These are phyloP conservation scores for Pseudoatta argentina DNA, from an alignment of 1,140 invertebrate genomes.

Conservation along the genomic window DNA sequence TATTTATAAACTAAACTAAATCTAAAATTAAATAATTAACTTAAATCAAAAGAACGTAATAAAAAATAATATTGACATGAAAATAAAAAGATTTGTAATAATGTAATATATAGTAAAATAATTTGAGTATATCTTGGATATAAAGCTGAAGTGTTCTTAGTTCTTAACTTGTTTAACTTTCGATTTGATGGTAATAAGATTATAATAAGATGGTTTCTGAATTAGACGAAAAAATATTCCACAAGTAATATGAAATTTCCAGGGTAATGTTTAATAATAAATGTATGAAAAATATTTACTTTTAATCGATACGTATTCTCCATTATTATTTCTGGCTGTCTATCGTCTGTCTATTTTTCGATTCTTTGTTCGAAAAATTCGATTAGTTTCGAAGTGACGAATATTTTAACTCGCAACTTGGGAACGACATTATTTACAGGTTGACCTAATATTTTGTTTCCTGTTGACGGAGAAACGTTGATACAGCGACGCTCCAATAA, in stretches of 20 bases:
- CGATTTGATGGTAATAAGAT: background rate
- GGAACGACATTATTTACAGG: background rate
- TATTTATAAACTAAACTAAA: no score
- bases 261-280: background rate
- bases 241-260: background rate
- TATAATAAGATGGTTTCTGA: background rate
- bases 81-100: no score
- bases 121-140: background rate
- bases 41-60: no score
- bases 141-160: background rate
- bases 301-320: background rate
- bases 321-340: background rate
- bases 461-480: background rate
- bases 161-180: background rate
- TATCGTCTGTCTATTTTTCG: background rate
- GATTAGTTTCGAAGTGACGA: background rate
- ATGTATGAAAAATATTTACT: background rate
- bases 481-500: slow-evolving; percentile 1
- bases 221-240: background rate
- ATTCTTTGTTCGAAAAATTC: background rate
- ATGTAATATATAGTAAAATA: no score
- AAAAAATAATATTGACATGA: no score
- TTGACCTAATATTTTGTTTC: slow-evolving; percentile 1
- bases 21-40: no score
- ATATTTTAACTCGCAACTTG: background rate